Base-by-base conservation (phyloP, 2,888 invertebrate species). In the Apamea epomidion region DNA sequence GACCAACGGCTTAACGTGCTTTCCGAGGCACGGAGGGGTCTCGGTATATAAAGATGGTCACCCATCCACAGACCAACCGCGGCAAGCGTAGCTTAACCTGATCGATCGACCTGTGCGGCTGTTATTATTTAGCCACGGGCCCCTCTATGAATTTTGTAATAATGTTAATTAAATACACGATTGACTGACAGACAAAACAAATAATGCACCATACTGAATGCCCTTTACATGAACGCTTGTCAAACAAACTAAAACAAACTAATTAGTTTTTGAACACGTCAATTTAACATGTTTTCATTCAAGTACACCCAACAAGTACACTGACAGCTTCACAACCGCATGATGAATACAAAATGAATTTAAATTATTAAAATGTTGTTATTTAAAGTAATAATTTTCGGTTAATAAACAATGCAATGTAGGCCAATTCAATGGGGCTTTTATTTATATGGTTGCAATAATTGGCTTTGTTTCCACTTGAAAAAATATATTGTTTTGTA, bases 191-290 rank as follows among this genome's bases (percentile, higher is more conserved):
- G 25, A 58, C 25, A 58, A 58, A 58, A 14, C n/a, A 60, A 25
- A 60, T 60, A n/a, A 60, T 12, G 25, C 12, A 58, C 58, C 12
- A 58, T 25, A 12, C 12, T 60, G 4, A n/a, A 60, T n/a, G 12
- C 0, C n/a, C n/a, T 62, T 29, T 64, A 37, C 12, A 54, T 29
- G 7, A 48, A 84, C 25, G 5, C 29, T 25, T 68, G 60, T 37
- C 16, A 58, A 72, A 77, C 3, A 14, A 72, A 62, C 14, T 69
- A 73, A 58, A 72, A 77, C 3, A 14, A 72, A 62, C 14, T 69
- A 73, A 82, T 82, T 72, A 42, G 2, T 32, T 84, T 64, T 70
- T 21, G 74, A 64, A 54, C 64, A 64, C 25, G 8, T 48, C 51
- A 71, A 25, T 68, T 1, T 3, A 62, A 42, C 18, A 45, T 62